These are phyloP conservation scores for Pterostichus niger DNA, from an alignment of 2,888 invertebrate genomes.

Conservation along the genomic window DNA sequence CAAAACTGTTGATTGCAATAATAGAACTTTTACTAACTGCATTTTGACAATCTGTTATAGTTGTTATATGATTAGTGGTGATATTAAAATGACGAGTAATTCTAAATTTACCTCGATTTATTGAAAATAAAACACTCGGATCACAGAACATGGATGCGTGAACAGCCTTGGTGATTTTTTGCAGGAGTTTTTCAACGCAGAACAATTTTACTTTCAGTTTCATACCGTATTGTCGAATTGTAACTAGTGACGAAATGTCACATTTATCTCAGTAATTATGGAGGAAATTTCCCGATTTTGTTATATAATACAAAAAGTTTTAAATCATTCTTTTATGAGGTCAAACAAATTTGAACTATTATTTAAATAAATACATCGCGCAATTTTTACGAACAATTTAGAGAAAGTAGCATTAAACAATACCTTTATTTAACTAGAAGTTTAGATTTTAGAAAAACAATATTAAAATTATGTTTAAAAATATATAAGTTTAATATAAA, in stretches of 20 bases:
- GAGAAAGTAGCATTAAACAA: slow-evolving; percentile 2
- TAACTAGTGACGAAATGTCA: slow-evolving; percentile 36
- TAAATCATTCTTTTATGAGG: not conserved
- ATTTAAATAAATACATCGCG: slow-evolving; percentile 17
- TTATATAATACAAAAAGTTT: slow-evolving; percentile 47
- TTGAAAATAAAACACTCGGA: slow-evolving; percentile 51
- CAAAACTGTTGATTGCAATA: slow-evolving; percentile 23
- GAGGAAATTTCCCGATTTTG: slow-evolving; percentile 28
- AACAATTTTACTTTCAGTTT: slow-evolving; percentile 29
- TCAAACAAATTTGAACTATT: slow-evolving; percentile 35
- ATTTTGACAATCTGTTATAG: slow-evolving; percentile 17
- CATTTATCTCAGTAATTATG: slow-evolving; percentile 13
- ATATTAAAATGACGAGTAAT: slow-evolving; percentile 14
- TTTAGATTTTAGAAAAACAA: too few relatives aligned
- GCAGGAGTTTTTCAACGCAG: slow-evolving; percentile 46
- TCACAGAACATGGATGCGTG: slow-evolving; percentile 59
- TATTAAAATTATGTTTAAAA: too few relatives aligned
- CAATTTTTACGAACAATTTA: not conserved
- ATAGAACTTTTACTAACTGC: slow-evolving; percentile 8
- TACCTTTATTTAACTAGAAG: too few relatives aligned
- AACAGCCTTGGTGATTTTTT: slow-evolving; percentile 56
- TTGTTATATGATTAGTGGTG: not conserved
- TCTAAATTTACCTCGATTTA: slow-evolving; percentile 47
- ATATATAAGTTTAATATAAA: too few relatives aligned
- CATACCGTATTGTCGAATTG: not conserved